Base-by-base conservation (phyloP, 2,888 invertebrate species). In the Ceraclea dissimilis region DNA sequence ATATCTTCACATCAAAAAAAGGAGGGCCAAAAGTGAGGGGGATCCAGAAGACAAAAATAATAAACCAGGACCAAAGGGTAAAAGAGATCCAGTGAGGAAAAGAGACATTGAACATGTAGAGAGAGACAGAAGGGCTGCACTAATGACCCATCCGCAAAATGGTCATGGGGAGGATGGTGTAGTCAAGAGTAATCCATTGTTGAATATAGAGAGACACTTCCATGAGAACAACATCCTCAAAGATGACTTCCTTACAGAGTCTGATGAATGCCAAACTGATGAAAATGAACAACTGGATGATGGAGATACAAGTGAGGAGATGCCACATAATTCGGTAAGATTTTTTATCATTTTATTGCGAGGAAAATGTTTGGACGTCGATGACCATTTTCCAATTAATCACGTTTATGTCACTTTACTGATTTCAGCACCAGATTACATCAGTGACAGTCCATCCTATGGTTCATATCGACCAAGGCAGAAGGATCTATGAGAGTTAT, bases 171-270 rank as follows among this genome's bases (percentile, higher is more conserved):
- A 85, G 63, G 81, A 85, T 64, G 88, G 87, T 6, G 72, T 89
- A 2, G 75, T 91, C 1, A 91, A 91, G 70, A 91, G 79, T 66
- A 91, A 91, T 72, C 90, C 90, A 1, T 67, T 88, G 11, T 67
- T 88, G 18, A 68, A 72, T 16, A 76, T 87, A 56, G 73, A 78
- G 55, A 76, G 85, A 61, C 85, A 86, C 66, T 86, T 83, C 63
- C 79, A 81, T 17, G 79, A 80, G 8, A 68, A 70, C 31, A 79
- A 79, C 54, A 75, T 75, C 62, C 69, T 70, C 2, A 70, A 70
- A 63, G 62, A 66, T 58, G 63, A 66, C 63, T 71, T 79, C 54
- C 70, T 75, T 47, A 78, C 76, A 64, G 80, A 86, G 67, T 79
- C 83, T 54, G 79, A 76, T 33, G 81, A 80, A 63, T 83, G 81